phyloP scores from a whole-genome alignment of 2,797 vertebrate genomes.

The Gorsachius magnificus region DNA sequence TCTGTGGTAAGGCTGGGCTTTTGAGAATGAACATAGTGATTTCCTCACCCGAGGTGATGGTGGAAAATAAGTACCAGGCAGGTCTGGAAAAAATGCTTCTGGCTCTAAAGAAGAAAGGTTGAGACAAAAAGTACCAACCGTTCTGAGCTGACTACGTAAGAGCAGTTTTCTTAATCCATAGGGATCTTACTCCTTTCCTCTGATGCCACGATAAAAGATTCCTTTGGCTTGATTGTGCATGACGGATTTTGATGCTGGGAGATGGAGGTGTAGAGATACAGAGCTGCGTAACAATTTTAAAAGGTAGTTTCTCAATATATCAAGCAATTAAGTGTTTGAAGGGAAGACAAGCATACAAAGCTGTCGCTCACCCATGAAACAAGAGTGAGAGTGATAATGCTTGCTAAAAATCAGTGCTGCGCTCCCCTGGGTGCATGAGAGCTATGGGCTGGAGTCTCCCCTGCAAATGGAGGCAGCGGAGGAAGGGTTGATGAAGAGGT shows the following conservation, averaged over 20 bases:
- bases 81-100: background rate
- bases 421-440: background rate
- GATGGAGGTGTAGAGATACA: background rate
- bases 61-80: background rate
- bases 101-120: background rate
- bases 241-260: background rate
- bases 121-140: background rate
- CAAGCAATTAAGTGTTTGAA: background rate
- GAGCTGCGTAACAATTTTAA: background rate
- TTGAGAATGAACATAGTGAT: background rate
- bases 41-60: background rate
- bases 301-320: constrained; percentile 19
- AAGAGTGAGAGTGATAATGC: background rate
- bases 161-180: background rate
- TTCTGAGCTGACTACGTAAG: background rate
- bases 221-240: background rate
- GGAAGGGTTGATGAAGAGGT: background rate
- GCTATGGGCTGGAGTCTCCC: background rate
- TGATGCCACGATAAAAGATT: background rate
- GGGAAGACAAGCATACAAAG: background rate
- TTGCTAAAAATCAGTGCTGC: background rate
- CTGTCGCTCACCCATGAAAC: background rate
- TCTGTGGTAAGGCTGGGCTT: background rate
- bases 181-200: background rate
- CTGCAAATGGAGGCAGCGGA: background rate